Evolutionary conservation across 2,888 invertebrate genomes (phyloP), one percentile per base, ranked within the genome.

Genomic region (Drymonia ruficornis): DNA sequence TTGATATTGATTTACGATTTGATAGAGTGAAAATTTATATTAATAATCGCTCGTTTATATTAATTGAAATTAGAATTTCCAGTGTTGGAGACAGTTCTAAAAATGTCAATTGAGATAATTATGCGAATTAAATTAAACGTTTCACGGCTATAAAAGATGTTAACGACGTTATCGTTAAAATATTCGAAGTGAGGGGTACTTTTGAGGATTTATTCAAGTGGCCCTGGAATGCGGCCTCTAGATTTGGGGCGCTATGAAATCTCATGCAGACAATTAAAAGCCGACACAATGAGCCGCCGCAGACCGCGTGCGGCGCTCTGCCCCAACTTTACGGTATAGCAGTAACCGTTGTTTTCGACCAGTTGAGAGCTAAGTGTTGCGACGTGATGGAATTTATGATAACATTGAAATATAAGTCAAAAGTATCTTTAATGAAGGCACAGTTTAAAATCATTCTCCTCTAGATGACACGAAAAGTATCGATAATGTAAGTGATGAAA

Each of bases 171-270:
- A 28, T 31, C 56, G 34, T 52, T 60, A 60, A 42, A 45, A 50
- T 16, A 28, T 23, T 34, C 38, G 31, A 55, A 56, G 53, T 56
- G 50, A 59, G 23, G 53, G 55, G 53, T 63, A 64, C 61, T 66
- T 69, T 55, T 56, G 56, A 63, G 71, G 73, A 72, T 78, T 78
- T 76, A 75, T 72, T 71, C 67, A 69, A 69, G 66, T 55, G 62
- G 62, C 64, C 61, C 64, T 71, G 74, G 76, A 76, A 78, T 76
- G 67, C 67, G 71, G 70, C 63, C 72, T 38, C 34, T 67, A 72
- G 76, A 83, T 81, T 83, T 73, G 67, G 76, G 76, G 71, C 76
- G 77, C 77, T 78, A 79, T 82, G 78, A 83, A 83, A 84, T 82
- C 83, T 79, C 76, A 69, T 74, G 58, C 65, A 73, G 76, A 83